Percentiles rank a stretch among this genome's conserved stretches.
Evolutionary conservation across 37 sponge, comb jelly and placozoan genomes (phyloP).

Genomic region (Aplysina aerophoba): DNA sequence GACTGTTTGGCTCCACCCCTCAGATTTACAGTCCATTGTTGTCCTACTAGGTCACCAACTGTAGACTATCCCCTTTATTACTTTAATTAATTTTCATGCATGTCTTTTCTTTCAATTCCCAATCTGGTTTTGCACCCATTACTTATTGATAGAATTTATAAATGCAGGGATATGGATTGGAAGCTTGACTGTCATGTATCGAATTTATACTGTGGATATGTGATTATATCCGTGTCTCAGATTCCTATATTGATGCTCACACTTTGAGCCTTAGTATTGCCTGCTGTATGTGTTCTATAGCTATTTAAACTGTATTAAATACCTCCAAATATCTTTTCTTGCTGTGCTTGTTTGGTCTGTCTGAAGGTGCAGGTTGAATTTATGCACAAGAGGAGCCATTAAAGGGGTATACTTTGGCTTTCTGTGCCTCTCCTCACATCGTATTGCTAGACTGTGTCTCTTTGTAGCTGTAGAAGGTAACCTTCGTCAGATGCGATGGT

Average conservation of each 20-base stretch:
- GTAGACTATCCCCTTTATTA: no score
- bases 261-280: background rate
- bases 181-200: no score
- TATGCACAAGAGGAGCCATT: background rate
- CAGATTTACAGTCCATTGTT: no score
- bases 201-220: no score
- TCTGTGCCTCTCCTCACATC: background rate
- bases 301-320: slow-evolving; percentile 1
- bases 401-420: background rate
- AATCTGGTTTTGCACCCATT: no score
- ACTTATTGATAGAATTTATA: no score
- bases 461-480: background rate
- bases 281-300: slow-evolving; percentile 7
- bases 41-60: no score
- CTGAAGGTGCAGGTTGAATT: background rate
- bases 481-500: slow-evolving; percentile 3
- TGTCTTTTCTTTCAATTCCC: no score
- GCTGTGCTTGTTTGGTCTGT: background rate
- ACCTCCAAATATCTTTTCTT: background rate
- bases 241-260: slow-evolving; percentile 7
- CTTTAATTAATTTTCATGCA: no score
- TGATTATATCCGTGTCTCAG: no score
- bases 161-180: no score
- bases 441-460: background rate
- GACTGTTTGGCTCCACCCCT: no score